phyloP scores from a whole-genome alignment of 2,797 vertebrate species.

The Poeciliopsis turneri region DNA sequence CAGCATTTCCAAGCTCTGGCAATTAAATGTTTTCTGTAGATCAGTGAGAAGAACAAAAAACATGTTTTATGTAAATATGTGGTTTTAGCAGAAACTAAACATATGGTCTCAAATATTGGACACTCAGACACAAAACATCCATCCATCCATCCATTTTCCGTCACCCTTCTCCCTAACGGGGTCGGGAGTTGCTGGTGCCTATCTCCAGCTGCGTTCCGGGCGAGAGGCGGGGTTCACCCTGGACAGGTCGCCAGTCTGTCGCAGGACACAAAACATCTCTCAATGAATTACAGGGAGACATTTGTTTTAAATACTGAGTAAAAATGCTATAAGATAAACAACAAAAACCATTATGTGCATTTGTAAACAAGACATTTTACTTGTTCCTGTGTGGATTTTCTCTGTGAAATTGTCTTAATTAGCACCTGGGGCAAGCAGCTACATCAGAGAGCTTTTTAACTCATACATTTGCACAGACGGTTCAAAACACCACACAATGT shows the following conservation, averaged over 20 bases:
- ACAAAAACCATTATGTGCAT: slow-evolving; percentile 3
- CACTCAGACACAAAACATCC: neutral
- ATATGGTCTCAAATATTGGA: neutral
- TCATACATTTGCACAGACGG: slow-evolving; percentile 55
- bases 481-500: slow-evolving; percentile 47
- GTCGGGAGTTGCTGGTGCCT: too few species aligned
- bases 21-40: too few species aligned
- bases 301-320: neutral
- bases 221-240: too few species aligned
- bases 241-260: too few species aligned
- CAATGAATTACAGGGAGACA: neutral
- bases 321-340: slow-evolving; percentile 10
- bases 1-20: too few species aligned
- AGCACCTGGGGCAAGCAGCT: slow-evolving; percentile 51
- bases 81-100: neutral
- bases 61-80: neutral
- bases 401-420: slow-evolving; percentile 59
- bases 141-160: too few species aligned
- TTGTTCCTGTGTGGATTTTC: slow-evolving; percentile 44
- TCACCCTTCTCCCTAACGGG: too few species aligned
- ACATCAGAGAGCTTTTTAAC: slow-evolving; percentile 52
- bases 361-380: slow-evolving; percentile 36
- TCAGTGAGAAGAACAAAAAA: neutral
- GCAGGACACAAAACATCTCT: neutral
- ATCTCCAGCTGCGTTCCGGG: too few species aligned